Percentiles rank a stretch among this genome's conserved stretches.
phyloP scores from a whole-genome alignment of 2,888 invertebrate genomes.

The Torymus tubicola region DNA sequence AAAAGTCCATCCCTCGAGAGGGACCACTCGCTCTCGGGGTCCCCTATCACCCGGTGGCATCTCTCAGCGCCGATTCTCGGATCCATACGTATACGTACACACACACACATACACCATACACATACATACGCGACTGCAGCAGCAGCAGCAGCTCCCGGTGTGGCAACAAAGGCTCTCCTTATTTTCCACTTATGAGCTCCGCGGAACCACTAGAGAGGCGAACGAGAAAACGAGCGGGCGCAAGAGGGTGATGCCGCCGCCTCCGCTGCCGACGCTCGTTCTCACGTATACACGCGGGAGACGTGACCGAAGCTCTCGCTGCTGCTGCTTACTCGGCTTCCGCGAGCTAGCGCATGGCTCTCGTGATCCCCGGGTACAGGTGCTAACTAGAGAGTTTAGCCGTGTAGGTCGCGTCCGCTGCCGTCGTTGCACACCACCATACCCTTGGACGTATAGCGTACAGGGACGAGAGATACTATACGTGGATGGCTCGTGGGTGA shows the following conservation, averaged over 20 bases:
- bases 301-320: constrained; percentile 25
- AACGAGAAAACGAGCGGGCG: not conserved
- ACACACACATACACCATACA: too few relatives aligned
- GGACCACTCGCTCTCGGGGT: not conserved
- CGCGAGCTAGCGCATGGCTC: too few relatives aligned
- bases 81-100: constrained; percentile 50
- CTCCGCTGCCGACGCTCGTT: constrained; percentile 23
- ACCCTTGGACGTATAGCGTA: not conserved
- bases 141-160: too few relatives aligned
- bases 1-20: constrained; percentile 15
- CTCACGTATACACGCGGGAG: constrained; percentile 35
- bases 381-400: constrained; percentile 17
- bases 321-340: not conserved
- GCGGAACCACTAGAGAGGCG: constrained; percentile 18
- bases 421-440: not conserved
- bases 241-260: not conserved
- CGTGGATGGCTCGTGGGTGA: too few relatives aligned
- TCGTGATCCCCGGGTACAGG: constrained; percentile 18
- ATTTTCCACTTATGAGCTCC: constrained; percentile 71
- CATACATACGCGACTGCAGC: too few relatives aligned
- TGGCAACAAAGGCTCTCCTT: constrained; percentile 71
- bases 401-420: too few relatives aligned
- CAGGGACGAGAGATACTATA: not conserved
- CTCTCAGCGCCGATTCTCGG: constrained; percentile 25
- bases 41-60: constrained; percentile 35